These are phyloP conservation scores for Pectinophora gossypiella DNA, from an alignment of 1,140 invertebrate species.

Conservation along the genomic window DNA sequence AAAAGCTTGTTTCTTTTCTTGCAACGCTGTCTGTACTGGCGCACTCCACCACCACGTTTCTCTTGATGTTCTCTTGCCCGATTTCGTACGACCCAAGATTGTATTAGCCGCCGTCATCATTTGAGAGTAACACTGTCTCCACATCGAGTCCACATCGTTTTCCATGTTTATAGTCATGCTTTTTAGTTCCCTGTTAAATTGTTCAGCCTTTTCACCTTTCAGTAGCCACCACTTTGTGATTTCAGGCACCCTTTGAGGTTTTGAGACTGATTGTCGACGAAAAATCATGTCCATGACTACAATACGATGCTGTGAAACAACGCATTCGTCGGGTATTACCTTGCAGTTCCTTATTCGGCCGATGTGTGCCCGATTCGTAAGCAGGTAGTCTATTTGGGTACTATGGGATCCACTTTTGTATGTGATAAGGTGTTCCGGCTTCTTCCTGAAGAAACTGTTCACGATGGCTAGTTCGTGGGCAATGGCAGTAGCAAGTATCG, in stretches of 20 bases:
- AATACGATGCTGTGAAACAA: neutral
- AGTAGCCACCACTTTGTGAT: neutral
- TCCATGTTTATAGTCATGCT: neutral
- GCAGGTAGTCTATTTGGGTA: too few species aligned
- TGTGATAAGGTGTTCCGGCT: slow-evolving; percentile 1
- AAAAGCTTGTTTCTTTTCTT: neutral
- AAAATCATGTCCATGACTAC: neutral
- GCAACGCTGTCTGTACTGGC: neutral
- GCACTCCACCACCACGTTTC: neutral
- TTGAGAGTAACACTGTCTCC: neutral
- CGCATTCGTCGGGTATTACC: neutral
- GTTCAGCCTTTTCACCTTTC: neutral
- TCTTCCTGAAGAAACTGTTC: neutral
- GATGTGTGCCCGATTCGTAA: slow-evolving; percentile 1
- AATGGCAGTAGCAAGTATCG: slow-evolving; percentile 2
- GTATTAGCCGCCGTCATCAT: neutral
- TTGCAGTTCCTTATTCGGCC: neutral
- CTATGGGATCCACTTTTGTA: slow-evolving; percentile 4
- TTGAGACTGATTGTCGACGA: neutral
- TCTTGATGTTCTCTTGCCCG: neutral
- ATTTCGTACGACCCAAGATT: neutral
- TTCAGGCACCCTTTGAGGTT: neutral
- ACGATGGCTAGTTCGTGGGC: slow-evolving; percentile 11
- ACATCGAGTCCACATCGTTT: neutral
- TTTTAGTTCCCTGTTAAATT: neutral